Base-by-base conservation (phyloP, 2,888 invertebrate species). In the Argyra leucocephala region DNA sequence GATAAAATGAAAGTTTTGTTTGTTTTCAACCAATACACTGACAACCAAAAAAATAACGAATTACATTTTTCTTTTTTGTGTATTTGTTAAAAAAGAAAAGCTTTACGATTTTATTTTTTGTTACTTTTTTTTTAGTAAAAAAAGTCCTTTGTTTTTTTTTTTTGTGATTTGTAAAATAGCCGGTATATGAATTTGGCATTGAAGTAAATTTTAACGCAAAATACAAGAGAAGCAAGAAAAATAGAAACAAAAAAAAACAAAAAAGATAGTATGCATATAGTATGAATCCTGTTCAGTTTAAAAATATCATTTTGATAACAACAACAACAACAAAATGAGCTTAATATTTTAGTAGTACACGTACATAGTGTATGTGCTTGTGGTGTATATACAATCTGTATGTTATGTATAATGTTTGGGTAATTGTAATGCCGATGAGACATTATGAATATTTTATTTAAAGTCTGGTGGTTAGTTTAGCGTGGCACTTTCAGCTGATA, bases 371-470 rank as follows among this genome's bases (percentile, higher is more conserved):
- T 7, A 10, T 7, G 31, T 31, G 12, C 12, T 31, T 3, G 31
- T 31, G 12, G 3, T 31, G 12, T 48, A 48, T 18, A n/a, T 31
- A 31, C 5, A 10, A 31, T 31, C 5, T 31, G 31, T 10, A 7
- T 31, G 10, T n/a, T 31, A 31, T 31, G 31, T 31, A 31, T 31
- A 7, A 10, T 31, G 10, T 31, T 7, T 31, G 10, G 31, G 10
- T 31, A 31, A 31, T 2, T 3, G 18, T 48, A 18, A 18, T 3
- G 18, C 15, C n/a, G 18, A 48, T 48, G 48, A 48, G 48, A 48
- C 48, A 48, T 18, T 48, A 48, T 48, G 48, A 48, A 48, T 48
- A 48, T 48, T 48, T 48, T 48, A 48, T 48, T 48, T 48, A 48
- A 48, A 48, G 48, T 48, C 48, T 48, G 48, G 15, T 48, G 48